phyloP scores from a whole-genome alignment of 30 jellyfish, hydroid and myxozoan species.

The Aurelia sp. region DNA sequence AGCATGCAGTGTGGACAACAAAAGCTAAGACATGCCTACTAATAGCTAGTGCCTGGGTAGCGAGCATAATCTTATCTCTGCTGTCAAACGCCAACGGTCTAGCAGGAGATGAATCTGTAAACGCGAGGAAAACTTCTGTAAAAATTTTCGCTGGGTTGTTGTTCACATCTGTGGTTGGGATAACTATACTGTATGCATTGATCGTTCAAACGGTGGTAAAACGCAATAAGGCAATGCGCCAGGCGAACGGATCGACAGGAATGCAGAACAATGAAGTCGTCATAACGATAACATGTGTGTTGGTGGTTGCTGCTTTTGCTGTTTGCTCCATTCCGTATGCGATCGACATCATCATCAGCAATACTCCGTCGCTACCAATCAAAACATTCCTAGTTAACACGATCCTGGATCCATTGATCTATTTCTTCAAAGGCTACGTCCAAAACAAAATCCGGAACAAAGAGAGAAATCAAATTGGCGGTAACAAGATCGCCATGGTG shows the following conservation, averaged over 20 bases:
- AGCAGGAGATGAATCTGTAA: background rate
- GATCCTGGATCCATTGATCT: background rate
- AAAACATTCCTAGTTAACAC: background rate
- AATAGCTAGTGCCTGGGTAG: constrained; percentile 47
- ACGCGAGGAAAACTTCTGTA: background rate
- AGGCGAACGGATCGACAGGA: background rate
- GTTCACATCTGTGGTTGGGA: constrained; percentile 34
- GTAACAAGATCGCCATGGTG: too few species aligned
- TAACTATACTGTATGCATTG: constrained; percentile 9
- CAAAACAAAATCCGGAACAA: background rate
- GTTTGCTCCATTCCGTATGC: background rate
- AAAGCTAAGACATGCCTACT: background rate
- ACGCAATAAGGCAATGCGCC: background rate
- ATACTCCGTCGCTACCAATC: background rate
- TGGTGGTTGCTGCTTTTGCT: background rate
- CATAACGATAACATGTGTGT: background rate
- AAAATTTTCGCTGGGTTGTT: constrained; percentile 9
- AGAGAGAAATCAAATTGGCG: background rate
- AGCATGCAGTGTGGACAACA: constrained; percentile 45
- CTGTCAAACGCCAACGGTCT: constrained; percentile 27
- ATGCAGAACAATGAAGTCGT: background rate
- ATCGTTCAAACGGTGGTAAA: constrained; percentile 18
- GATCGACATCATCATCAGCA: background rate
- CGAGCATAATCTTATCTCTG: constrained; percentile 14
- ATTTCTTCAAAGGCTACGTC: background rate